Percentiles rank a stretch among this genome's conserved stretches.
Evolutionary conservation across 1,140 invertebrate species (phyloP).

Genomic region (Dicyema japonicum): DNA sequence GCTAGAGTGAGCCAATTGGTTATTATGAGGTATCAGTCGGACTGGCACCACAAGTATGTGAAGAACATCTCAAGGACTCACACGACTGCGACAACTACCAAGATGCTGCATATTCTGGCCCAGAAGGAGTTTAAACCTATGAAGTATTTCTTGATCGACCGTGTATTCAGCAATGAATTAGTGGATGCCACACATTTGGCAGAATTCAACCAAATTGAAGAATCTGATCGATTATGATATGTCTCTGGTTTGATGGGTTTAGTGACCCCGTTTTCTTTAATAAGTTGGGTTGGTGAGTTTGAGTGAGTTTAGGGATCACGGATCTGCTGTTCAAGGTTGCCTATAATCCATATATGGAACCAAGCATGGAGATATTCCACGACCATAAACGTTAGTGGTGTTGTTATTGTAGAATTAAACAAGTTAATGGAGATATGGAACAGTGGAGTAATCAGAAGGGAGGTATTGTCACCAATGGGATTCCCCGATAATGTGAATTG

Average conservation of each 20-base stretch:
- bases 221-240: conserved; percentile 60
- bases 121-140: conserved; percentile 46
- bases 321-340: conserved; percentile 81
- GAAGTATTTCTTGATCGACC: conserved; percentile 89
- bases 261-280: conserved; percentile 63
- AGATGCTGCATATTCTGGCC: conserved; percentile 68
- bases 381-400: conserved; percentile 58
- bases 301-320: too few species aligned
- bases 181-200: conserved; percentile 90
- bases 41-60: too few species aligned
- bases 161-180: conserved; percentile 90
- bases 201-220: conserved; percentile 94
- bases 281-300: too few species aligned
- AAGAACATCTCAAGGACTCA: conserved; percentile 86
- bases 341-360: conserved; percentile 97
- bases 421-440: conserved; percentile 56
- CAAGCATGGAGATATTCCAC: conserved; percentile 96
- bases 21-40: too few species aligned
- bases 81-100: conserved; percentile 73
- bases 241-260: conserved; percentile 51
- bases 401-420: too few species aligned
- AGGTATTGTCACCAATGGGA: conserved; percentile 87
- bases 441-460: conserved; percentile 76
- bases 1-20: too few species aligned
- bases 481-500: conserved; percentile 62